A percentile compares a stretch with the other conserved stretches of the same genome.
phyloP scores from a whole-genome alignment of 1,140 invertebrate genomes.

The Bilobella aurantiaca region DNA sequence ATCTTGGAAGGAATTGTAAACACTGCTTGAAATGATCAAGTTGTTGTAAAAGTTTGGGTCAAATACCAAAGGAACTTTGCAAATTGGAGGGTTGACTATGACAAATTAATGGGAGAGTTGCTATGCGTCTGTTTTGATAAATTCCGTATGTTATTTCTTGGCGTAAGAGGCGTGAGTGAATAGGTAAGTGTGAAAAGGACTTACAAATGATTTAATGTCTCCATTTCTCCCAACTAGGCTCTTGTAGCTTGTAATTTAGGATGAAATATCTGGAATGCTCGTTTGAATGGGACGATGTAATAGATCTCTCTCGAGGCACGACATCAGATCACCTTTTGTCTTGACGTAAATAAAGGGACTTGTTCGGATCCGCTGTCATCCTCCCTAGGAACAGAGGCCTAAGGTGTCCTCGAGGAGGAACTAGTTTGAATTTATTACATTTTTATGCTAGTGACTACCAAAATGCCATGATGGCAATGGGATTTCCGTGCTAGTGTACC shows the following conservation, averaged over 20 bases:
- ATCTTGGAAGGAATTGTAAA: no score
- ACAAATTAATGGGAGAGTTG: no score
- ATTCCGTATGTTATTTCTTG: background rate
- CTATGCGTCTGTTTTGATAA: background rate
- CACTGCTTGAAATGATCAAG: no score
- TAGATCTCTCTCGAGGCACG: background rate
- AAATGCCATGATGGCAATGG: no score
- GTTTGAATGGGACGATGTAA: no score
- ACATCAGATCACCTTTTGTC: constrained; percentile 2
- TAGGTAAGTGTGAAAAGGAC: background rate
- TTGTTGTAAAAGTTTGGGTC: no score
- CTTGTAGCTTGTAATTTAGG: background rate
- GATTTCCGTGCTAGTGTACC: background rate
- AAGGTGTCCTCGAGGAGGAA: background rate
- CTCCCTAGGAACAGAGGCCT: background rate
- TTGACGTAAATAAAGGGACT: background rate
- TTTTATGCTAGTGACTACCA: no score
- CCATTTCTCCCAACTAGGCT: background rate
- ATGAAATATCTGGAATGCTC: no score
- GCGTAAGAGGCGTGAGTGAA: background rate
- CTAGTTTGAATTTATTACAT: background rate
- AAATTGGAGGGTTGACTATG: no score
- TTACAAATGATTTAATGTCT: constrained; percentile 1
- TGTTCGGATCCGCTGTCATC: background rate
- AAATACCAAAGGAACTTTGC: no score